These are phyloP conservation scores for Scrobipalpa costella DNA, from an alignment of 2,888 invertebrate genomes.

Conservation along the genomic window DNA sequence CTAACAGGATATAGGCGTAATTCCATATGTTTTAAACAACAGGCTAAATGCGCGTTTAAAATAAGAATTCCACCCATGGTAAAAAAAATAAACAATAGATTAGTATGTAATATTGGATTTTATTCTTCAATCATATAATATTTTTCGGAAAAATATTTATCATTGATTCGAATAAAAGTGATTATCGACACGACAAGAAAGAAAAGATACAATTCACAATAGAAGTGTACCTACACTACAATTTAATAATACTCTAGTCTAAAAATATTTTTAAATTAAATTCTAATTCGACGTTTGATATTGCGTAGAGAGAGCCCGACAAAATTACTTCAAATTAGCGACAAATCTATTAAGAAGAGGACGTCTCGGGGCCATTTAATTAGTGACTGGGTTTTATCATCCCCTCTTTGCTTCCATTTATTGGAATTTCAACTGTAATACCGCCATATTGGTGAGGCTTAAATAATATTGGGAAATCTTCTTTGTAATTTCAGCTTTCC, in stretches of 20 bases:
- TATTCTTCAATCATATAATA: no score
- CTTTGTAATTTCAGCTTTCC: slow-evolving; percentile 40
- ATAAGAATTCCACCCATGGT: no score
- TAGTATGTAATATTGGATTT: no score
- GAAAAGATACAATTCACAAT: no score
- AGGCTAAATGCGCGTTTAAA: no score
- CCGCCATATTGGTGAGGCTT: slow-evolving; percentile 69
- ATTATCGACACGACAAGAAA: no score
- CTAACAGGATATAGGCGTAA: no score
- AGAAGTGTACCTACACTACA: no score
- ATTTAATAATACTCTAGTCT: not conserved
- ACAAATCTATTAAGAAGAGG: slow-evolving; percentile 76
- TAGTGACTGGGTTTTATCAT: slow-evolving; percentile 77
- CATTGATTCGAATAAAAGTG: no score
- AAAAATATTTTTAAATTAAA: slow-evolving; percentile 45
- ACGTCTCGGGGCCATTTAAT: slow-evolving; percentile 75
- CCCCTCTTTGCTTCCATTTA: slow-evolving; percentile 69
- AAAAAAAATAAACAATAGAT: no score
- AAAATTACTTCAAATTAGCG: slow-evolving; percentile 73
- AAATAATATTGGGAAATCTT: slow-evolving; percentile 63
- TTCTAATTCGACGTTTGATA: slow-evolving; percentile 62
- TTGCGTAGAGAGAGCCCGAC: slow-evolving; percentile 51
- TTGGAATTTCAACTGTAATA: slow-evolving; percentile 66
- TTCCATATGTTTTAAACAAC: no score
- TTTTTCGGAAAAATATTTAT: no score